phyloP scores from a whole-genome alignment of 2,888 invertebrate genomes.

The Netelia virgata region DNA sequence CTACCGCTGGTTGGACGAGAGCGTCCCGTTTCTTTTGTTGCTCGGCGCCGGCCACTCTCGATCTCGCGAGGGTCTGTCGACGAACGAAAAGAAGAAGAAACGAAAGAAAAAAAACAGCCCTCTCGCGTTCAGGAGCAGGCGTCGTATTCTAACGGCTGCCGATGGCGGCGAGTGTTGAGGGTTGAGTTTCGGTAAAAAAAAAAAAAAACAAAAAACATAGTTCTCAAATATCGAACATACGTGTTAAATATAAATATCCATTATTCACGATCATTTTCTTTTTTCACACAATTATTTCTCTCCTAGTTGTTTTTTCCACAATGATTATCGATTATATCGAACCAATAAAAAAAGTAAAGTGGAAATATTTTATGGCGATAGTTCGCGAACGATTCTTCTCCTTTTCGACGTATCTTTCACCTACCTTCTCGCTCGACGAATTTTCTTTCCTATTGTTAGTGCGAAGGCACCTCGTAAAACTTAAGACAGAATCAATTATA shows the following conservation, averaged over 20 bases:
- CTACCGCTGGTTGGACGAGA: constrained; percentile 44
- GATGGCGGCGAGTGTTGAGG: too few species aligned
- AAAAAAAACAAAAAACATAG: too few species aligned
- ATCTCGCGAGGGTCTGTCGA: constrained; percentile 52
- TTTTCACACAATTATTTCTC: too few species aligned
- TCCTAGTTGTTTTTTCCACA: too few species aligned
- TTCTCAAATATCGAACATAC: too few species aligned
- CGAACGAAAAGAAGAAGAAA: constrained; percentile 36
- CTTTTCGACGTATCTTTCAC: background rate
- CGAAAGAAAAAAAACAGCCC: constrained; percentile 34
- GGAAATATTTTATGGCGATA: too few species aligned
- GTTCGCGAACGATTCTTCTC: background rate
- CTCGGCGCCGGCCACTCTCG: constrained; percentile 65
- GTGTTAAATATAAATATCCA: too few species aligned
- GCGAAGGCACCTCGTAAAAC: background rate
- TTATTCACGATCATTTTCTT: too few species aligned
- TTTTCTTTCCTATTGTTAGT: background rate
- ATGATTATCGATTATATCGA: too few species aligned
- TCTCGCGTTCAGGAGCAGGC: constrained; percentile 50
- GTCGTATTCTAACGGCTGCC: constrained; percentile 44
- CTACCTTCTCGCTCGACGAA: background rate
- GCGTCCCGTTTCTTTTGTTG: constrained; percentile 61
- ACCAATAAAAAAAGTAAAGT: too few species aligned
- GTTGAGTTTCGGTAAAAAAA: too few species aligned
- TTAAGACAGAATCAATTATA: constrained; percentile 80